These are phyloP conservation scores for Bergia sp. DNA, from an alignment of 92 coral and sea anemone genomes.

Conservation along the genomic window DNA sequence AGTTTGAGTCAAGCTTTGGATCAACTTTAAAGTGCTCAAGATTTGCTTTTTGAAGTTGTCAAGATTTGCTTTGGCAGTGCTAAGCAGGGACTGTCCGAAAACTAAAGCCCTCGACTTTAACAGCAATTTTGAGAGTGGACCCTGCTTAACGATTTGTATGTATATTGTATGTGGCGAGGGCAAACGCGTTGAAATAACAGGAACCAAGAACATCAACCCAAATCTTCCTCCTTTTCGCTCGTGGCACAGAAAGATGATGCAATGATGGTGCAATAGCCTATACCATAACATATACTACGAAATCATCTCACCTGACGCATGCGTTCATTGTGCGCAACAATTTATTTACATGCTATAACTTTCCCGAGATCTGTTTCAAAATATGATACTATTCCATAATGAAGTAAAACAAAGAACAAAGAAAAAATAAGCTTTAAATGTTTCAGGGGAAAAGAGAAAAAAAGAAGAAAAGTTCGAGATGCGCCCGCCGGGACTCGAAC, in stretches of 20 bases:
- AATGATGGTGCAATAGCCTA: slow-evolving; percentile 5
- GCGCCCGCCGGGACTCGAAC: too few relatives aligned
- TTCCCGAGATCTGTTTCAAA: too few relatives aligned
- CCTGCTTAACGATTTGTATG: background rate
- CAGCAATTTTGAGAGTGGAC: background rate
- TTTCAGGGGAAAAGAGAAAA: too few relatives aligned
- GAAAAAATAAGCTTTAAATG: too few relatives aligned
- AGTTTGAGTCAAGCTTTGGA: too few relatives aligned
- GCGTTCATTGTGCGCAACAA: too few relatives aligned
- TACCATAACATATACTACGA: background rate
- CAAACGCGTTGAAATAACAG: background rate
- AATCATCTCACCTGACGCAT: too few relatives aligned
- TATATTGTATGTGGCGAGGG: too few relatives aligned
- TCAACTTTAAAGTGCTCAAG: background rate
- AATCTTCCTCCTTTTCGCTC: background rate
- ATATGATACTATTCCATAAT: too few relatives aligned
- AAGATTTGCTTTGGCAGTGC: background rate
- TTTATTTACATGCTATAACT: too few relatives aligned
- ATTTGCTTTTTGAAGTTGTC: background rate
- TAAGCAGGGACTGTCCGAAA: background rate
- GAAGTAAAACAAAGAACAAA: too few relatives aligned
- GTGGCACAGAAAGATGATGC: background rate
- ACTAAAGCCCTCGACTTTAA: background rate
- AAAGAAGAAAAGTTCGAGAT: too few relatives aligned
- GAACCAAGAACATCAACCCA: background rate